These are phyloP conservation scores for Pseudonaja textilis DNA, from an alignment of 2,113 vertebrate species.

Conservation along the genomic window DNA sequence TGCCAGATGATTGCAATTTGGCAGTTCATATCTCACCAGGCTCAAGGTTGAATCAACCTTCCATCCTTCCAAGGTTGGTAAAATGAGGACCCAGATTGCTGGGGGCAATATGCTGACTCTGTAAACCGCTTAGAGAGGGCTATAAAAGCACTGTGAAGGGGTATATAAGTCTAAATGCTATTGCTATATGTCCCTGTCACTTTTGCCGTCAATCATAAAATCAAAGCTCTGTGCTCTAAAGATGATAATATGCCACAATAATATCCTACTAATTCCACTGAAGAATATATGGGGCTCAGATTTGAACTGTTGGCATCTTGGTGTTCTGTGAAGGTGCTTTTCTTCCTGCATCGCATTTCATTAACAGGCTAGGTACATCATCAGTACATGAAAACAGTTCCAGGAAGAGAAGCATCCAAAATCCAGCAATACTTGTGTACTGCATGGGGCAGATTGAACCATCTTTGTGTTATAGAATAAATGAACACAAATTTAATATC, in stretches of 20 bases:
- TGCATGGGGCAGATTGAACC: background rate
- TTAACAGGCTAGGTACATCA: background rate
- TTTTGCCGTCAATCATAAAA: background rate
- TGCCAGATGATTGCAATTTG: no score
- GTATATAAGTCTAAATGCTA: no score
- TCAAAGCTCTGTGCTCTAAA: background rate
- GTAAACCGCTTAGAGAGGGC: no score
- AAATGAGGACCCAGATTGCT: no score
- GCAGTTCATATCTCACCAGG: no score
- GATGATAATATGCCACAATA: background rate
- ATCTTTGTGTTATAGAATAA: background rate
- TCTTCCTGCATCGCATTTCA: background rate
- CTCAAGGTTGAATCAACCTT: no score
- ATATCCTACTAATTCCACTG: background rate
- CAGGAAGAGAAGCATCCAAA: background rate
- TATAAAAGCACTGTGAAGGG: no score
- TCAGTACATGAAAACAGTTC: background rate
- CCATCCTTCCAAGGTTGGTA: no score
- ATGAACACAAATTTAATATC: background rate
- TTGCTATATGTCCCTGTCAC: no score
- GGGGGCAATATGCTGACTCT: no score
- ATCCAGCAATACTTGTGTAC: background rate
- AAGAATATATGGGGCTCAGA: background rate
- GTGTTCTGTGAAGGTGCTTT: background rate
- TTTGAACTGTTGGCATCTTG: background rate